Percentiles rank a stretch among this genome's conserved stretches.
phyloP scores from a whole-genome alignment of 2,113 vertebrate species.

The Paradoxurus hermaphroditus region DNA sequence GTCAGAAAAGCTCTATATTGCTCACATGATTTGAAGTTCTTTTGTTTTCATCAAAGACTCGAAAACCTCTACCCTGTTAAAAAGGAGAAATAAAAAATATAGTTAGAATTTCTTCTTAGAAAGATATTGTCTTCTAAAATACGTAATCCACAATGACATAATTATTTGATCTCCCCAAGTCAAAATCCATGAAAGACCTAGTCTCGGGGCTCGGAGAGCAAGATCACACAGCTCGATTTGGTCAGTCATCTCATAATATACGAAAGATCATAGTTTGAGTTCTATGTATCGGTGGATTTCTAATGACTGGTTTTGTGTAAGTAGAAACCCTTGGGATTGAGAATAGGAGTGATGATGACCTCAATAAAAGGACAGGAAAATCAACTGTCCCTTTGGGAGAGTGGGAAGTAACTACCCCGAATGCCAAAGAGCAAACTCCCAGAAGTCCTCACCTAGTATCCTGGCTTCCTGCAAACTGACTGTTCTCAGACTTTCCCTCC shows the following conservation, averaged over 20 bases:
- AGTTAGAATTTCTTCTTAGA: neutral
- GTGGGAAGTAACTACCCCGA: neutral
- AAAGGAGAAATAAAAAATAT: slow-evolving; percentile 11
- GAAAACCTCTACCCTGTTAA: neutral
- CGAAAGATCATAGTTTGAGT: neutral
- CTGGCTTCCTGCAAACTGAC: neutral
- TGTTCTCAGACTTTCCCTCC: neutral
- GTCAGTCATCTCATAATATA: neutral
- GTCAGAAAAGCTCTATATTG: neutral
- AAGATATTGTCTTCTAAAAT: neutral
- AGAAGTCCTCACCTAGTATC: neutral
- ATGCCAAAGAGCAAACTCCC: neutral
- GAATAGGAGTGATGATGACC: neutral
- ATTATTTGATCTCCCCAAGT: neutral
- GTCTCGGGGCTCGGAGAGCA: neutral
- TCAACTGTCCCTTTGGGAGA: neutral
- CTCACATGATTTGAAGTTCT: neutral
- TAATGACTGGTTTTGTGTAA: neutral
- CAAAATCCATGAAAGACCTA: neutral
- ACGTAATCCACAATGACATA: neutral
- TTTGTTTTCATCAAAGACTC: neutral
- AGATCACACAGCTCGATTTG: neutral
- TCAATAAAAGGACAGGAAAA: neutral
- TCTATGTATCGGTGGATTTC: neutral
- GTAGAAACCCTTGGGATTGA: neutral